Evolutionary conservation across 2,797 vertebrate genomes (phyloP).

Genomic region (Gastrophryne carolinensis): DNA sequence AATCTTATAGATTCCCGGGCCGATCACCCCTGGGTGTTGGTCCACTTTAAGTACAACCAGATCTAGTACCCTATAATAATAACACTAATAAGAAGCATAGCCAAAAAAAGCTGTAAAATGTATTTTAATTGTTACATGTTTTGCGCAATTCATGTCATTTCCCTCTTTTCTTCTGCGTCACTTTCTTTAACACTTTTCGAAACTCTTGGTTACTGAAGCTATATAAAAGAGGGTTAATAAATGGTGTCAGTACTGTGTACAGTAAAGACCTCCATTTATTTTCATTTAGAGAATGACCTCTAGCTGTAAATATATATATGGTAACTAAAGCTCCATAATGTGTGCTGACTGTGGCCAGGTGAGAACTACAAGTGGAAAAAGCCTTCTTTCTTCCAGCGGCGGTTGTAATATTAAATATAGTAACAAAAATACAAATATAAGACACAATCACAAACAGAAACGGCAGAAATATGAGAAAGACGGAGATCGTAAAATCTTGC

Average conservation of each 20-base stretch:
- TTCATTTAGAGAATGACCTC: background rate
- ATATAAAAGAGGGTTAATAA: conserved; percentile 38
- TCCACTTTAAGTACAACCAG: no score
- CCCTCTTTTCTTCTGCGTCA: background rate
- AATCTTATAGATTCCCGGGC: no score
- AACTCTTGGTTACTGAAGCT: conserved; percentile 37
- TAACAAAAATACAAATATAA: conserved; percentile 17
- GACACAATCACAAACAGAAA: conserved; percentile 36
- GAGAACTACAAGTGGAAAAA: conserved; percentile 40
- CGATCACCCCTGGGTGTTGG: no score
- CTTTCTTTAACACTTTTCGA: background rate
- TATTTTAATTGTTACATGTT: no score
- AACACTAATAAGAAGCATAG: no score
- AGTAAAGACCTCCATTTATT: conserved; percentile 41
- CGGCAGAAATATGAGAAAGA: conserved; percentile 36
- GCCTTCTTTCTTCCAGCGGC: conserved; percentile 15
- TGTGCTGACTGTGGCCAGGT: conserved; percentile 36
- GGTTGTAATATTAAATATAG: background rate
- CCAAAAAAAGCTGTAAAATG: no score
- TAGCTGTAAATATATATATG: conserved; percentile 33
- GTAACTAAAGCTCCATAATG: conserved; percentile 39
- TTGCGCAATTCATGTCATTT: no score
- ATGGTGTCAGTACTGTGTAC: conserved; percentile 36
- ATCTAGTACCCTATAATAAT: no score
- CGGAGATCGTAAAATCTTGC: conserved; percentile 29